A percentile compares a stretch with the other conserved stretches of the same genome.
Evolutionary conservation across 2,113 vertebrate species (phyloP).

Genomic region (Ailurus styani): DNA sequence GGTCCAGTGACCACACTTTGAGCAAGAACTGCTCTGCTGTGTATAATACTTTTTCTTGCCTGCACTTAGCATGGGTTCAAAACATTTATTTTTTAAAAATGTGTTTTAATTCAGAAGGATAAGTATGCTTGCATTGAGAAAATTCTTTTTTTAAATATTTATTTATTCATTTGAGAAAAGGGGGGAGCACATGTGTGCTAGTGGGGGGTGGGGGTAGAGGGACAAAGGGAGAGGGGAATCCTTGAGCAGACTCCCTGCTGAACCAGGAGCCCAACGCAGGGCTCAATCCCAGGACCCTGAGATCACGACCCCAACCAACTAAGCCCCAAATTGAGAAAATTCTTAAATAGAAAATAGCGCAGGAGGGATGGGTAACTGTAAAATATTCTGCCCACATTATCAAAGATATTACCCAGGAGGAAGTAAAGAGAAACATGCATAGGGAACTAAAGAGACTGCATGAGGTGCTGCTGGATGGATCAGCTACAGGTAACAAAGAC

Average conservation of each 20-base stretch:
- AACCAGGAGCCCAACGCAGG: neutral
- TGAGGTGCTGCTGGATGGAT: neutral
- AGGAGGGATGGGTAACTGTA: neutral
- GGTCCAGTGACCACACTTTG: neutral
- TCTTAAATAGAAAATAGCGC: slow-evolving; percentile 18
- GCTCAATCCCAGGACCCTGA: neutral
- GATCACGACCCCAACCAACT: neutral
- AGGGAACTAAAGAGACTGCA: neutral
- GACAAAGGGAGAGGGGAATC: neutral
- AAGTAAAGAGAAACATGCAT: neutral
- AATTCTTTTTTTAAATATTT: neutral
- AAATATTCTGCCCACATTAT: neutral
- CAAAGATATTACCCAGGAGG: neutral
- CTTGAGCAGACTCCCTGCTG: neutral
- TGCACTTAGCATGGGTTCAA: neutral
- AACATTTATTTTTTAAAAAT: neutral
- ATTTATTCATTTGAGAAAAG: neutral
- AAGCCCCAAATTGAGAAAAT: neutral
- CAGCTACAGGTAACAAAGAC: neutral
- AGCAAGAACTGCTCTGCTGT: neutral
- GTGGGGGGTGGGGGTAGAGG: too few relatives aligned
- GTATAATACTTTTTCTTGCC: neutral
- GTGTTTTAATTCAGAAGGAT: neutral
- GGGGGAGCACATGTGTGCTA: neutral
- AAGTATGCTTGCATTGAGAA: neutral